Base-by-base conservation (phyloP, 2,888 invertebrate species). In the Hanleya hanleyi region DNA sequence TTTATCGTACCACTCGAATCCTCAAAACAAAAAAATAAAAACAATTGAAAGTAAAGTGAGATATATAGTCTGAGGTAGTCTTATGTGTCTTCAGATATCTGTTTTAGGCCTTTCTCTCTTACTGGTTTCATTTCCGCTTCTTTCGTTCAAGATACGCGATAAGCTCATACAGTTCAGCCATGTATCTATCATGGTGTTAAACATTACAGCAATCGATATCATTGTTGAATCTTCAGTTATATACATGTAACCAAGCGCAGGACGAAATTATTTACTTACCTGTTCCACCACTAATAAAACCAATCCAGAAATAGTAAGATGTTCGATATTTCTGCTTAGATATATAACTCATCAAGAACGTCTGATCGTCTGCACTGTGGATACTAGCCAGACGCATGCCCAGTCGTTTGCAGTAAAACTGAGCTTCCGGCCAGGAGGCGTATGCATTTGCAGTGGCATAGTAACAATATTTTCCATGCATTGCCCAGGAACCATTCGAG, bases 401-500 rank as follows among this genome's bases (percentile, higher is more conserved):
- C 2, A 64, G 29, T 26, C 26, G 15, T n/a, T 64, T 36, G 36
- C 64, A 64, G n/a, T 64, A 35, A 33, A 36, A 37, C 36, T 64
- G 35, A 12, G 64, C 37, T 26, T 64, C 64, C 1, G 64, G 64
- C 64, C 64, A 64, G 4, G 64, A 64, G 64, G 15, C 15, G n/a
- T 37, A 64, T 15, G 33, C 35, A 4, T 26, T 33, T 33, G 36
- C 3, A 33, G 5, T 64, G n/a, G 36, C 35, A 18, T 22, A 37
- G 36, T 64, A 64, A 37, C 64, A 64, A 26, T 64, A 64, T 15
- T 18, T 12, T n/a, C 26, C 36, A 26, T 33, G n/a, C 12, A n/a
- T 12, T 15, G 4, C n/a, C 64, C 64, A 64, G 3, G 35, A 35
- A 36, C 26, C 26, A 26, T 64, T 37, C 12, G 64, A 15, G 35